Conservation (phyloP, 2,113 vertebrate genomes). For the Ginglymostoma cirratum region DNA sequence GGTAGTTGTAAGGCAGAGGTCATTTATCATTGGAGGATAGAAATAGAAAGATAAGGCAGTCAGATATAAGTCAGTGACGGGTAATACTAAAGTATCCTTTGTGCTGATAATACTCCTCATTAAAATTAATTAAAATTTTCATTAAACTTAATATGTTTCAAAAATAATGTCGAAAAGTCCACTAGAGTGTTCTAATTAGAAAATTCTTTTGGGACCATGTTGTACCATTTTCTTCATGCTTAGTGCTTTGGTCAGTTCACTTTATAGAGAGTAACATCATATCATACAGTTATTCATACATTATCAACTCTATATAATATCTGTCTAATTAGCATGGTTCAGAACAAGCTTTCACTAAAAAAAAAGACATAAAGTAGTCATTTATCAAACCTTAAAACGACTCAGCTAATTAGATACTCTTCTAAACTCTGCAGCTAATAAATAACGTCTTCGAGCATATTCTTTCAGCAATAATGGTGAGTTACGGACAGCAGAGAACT, state of each 20-base stretch:
- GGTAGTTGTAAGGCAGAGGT: not conserved
- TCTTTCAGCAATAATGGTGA: not conserved
- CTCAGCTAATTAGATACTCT: not conserved
- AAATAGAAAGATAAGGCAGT: not conserved
- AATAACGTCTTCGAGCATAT: not conserved
- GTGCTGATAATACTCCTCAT: not conserved
- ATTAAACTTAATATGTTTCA: conserved; percentile 31
- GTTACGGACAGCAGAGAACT: not conserved
- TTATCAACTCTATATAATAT: not conserved
- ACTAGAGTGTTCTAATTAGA: not conserved
- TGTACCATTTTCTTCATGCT: not conserved
- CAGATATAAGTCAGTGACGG: not conserved
- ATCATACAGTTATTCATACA: not conserved
- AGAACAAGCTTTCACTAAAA: not conserved
- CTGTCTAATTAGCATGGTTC: conserved; percentile 1
- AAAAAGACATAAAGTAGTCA: not conserved
- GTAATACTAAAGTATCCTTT: conserved; percentile 9
- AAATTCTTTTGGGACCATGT: conserved; percentile 15
- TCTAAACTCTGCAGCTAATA: not conserved
- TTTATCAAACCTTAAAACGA: conserved; percentile 13
- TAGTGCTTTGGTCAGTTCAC: not conserved
- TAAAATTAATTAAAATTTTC: conserved; percentile 34
- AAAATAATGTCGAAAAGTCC: not conserved
- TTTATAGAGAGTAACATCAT: not conserved
- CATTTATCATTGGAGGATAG: not conserved